Percentiles rank a stretch among this genome's conserved stretches.
Evolutionary conservation across 2,797 vertebrate species (phyloP).

Genomic region (Spatula clypeata): DNA sequence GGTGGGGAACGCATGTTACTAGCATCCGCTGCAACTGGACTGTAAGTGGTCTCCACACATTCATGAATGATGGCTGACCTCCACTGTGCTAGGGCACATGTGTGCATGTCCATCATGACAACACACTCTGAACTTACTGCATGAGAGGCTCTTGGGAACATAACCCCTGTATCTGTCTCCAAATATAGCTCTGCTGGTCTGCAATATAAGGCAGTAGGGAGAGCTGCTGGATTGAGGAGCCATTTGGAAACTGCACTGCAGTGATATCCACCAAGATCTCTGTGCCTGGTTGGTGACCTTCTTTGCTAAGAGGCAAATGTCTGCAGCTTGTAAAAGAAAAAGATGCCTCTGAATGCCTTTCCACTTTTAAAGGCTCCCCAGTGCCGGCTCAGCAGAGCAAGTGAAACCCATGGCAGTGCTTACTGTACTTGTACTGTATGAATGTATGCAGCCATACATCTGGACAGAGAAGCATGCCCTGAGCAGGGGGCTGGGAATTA

Average conservation of each 20-base stretch:
- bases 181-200: slow-evolving; percentile 86
- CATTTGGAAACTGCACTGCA: slow-evolving; percentile 40
- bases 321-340: slow-evolving; percentile 81
- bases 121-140: slow-evolving; percentile 74
- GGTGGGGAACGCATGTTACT: background rate
- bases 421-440: slow-evolving; percentile 39
- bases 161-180: slow-evolving; percentile 83
- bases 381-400: slow-evolving; percentile 34
- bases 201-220: slow-evolving; percentile 62
- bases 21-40: background rate
- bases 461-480: background rate
- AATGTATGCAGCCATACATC: background rate
- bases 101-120: slow-evolving; percentile 86
- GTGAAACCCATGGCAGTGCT: background rate
- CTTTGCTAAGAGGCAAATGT: slow-evolving; percentile 72
- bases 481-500: background rate
- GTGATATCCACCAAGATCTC: slow-evolving; percentile 44
- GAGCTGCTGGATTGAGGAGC: slow-evolving; percentile 46
- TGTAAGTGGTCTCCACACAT: slow-evolving; percentile 22
- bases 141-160: slow-evolving; percentile 85
- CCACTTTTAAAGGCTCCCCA: slow-evolving; percentile 62
- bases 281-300: slow-evolving; percentile 72
- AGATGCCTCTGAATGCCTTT: slow-evolving; percentile 60
- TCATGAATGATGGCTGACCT: slow-evolving; percentile 59
- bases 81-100: slow-evolving; percentile 65